Evolutionary conservation across 2,888 invertebrate genomes (phyloP).

Genomic region (Phengaris arion): DNA sequence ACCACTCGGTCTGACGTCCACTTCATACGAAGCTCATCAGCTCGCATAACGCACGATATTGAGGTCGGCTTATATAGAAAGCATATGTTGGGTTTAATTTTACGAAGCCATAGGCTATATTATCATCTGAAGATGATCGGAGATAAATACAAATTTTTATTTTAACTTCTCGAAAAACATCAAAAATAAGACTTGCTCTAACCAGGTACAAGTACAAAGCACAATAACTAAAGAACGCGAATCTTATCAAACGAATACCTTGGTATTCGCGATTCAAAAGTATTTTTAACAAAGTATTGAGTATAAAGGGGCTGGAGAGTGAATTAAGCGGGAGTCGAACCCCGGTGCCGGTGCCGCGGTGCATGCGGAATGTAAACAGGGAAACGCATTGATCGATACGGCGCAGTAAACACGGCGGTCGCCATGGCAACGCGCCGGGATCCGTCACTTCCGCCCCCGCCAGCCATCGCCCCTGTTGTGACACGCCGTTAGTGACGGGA

Average conservation of each 20-base stretch:
- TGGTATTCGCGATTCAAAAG: not conserved
- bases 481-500: conserved; percentile 34
- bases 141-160: not conserved
- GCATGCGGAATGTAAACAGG: conserved; percentile 61
- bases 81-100: not conserved
- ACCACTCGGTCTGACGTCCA: not conserved
- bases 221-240: conserved; percentile 5
- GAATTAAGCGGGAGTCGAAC: conserved; percentile 36
- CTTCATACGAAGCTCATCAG: not conserved
- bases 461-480: conserved; percentile 43
- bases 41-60: conserved; percentile 2
- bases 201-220: not conserved
- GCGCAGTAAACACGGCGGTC: conserved; percentile 77
- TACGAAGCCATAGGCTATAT: not conserved
- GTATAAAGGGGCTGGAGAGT: conserved; percentile 29
- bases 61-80: not conserved
- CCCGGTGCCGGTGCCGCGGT: conserved; percentile 35
- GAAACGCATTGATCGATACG: conserved; percentile 68
- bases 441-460: conserved; percentile 60
- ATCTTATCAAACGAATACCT: conserved; percentile 12
- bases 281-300: conserved; percentile 26
- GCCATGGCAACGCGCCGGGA: conserved; percentile 59
- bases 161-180: not conserved
- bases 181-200: not conserved
- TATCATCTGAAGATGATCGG: not conserved